Base-by-base conservation (phyloP, 1,140 invertebrate genomes). In the Chrysoperla carnea region DNA sequence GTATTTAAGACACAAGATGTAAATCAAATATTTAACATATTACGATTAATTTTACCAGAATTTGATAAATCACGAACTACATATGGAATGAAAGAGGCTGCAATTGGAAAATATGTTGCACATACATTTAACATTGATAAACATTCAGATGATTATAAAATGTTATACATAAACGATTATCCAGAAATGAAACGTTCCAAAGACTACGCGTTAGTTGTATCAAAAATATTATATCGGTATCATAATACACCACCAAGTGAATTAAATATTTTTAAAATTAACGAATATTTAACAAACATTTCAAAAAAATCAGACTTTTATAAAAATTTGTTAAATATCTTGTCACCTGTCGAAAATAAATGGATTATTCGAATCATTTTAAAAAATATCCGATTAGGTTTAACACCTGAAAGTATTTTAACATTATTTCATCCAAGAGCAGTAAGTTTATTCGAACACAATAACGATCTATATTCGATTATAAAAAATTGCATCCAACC, bases 1-100 rank as follows among this genome's bases (percentile, higher is more conserved):
- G 5, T 5, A 23, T 23, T 23, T 23, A 23, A 23, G 2, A 23
- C 17, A 23, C 17, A 23, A 3, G 17, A 23, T 23, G 5, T 23
- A 23, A 23, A 23, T 23, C 17, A 23, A 23, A 23, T 23, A 23
- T 23, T 23, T 23, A 5, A 23, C 17, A 17, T 39, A 44, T 39
- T 59, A 48, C 58, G 60, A 56, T 40, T 44, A n/a, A 5, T 33
- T 23, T 35, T 36, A 4, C 37, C 35, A 15, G 14, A 29, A 17
- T 11, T 9, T n/a, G 17, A 36, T 35, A 36, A 42, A 36, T 36
- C 8, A 9, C 8, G n/a, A 4, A 12, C 8, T 33, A 11, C 31
- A 11, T 33, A 33, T 33, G 31, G 31, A 11, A 33, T 33, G 31
- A 33, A 33, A 33, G 31, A 33, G 31, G 8, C 8, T 12, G n/a